Base-by-base conservation (phyloP, 2,888 invertebrate genomes). In the Rugalucina vietnamica region DNA sequence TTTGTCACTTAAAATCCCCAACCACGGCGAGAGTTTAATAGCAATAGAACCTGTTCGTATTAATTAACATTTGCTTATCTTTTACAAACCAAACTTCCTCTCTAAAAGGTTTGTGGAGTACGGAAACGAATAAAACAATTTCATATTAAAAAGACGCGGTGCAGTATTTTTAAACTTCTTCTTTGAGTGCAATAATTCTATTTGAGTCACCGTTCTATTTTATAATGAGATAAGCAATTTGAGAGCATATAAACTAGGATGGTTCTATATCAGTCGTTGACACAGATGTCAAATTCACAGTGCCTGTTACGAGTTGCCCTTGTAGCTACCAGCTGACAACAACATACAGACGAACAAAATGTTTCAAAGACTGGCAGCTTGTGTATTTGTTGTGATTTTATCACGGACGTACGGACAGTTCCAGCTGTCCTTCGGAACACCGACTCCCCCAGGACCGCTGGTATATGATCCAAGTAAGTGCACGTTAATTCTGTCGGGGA, bases 401-500 rank as follows among this genome's bases (percentile, higher is more conserved):
- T 36, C 73, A n/a, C 14, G 37, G 39, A 29, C 49, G n/a, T 43
- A 29, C 27, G 81, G 77, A 49, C 74, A 73, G 29, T 73, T 81
- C 34, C 70, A 70, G 39, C 36, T 73, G 0, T 32, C 60, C 0
- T 37, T 81, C 49, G 81, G 77, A 36, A 76, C 76, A 27, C 39
- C 80, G 0, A 71, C 83, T 4, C 80, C 84, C 21, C 57, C 72
- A 12, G 57, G 57, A 4, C 78, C 81, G 0, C 71, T 69, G 18
- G 37, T 71, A 24, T 79, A 73, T 36, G 85, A 85, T 65, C 82
- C 85, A 73, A 85, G 85, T 85, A 79, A 82, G 85, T 80, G 24
- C 36, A n/a, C n/a, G n/a, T n/a, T n/a, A n/a, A n/a, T n/a, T n/a
- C n/a, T n/a, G n/a, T n/a, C n/a, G n/a, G n/a, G n/a, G n/a, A n/a